Conservation (phyloP, 2,113 vertebrate species). For the Nothocercus nigrocapillus region DNA sequence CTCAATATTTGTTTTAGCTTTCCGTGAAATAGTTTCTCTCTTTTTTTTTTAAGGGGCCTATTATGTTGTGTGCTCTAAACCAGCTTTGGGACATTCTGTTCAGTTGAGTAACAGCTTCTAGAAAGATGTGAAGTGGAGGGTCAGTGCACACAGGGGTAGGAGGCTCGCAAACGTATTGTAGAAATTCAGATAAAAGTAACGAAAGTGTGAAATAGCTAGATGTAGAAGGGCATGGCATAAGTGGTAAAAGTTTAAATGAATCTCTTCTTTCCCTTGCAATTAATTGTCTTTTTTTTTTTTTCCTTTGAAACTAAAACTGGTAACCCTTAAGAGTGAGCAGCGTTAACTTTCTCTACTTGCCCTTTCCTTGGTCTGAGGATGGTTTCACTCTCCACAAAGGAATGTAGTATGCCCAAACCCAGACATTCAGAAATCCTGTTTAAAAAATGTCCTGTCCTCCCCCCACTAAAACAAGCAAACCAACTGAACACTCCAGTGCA, state of each 20-base stretch:
- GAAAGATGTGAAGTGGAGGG: background rate
- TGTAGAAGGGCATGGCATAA: background rate
- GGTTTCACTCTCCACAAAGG: background rate
- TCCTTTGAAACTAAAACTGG: background rate
- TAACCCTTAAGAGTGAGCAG: background rate
- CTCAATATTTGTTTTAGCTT: constrained; percentile 23
- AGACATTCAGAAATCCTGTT: background rate
- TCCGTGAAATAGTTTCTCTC: background rate
- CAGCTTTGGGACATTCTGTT: constrained; percentile 52
- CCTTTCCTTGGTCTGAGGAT: background rate
- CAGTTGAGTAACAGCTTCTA: background rate
- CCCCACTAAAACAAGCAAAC: background rate
- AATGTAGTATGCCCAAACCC: background rate
- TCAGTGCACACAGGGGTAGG: background rate
- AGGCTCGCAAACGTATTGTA: background rate
- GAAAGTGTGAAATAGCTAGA: background rate
- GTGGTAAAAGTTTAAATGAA: background rate
- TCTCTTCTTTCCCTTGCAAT: background rate
- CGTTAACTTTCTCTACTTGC: background rate
- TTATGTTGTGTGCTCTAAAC: background rate
- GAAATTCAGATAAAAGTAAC: background rate
- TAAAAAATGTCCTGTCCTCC: background rate
- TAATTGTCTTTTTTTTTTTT: background rate
- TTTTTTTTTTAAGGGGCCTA: background rate
- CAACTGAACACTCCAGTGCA: background rate